Conservation (phyloP, 2,797 vertebrate species). For the Muscicapa comitata region DNA sequence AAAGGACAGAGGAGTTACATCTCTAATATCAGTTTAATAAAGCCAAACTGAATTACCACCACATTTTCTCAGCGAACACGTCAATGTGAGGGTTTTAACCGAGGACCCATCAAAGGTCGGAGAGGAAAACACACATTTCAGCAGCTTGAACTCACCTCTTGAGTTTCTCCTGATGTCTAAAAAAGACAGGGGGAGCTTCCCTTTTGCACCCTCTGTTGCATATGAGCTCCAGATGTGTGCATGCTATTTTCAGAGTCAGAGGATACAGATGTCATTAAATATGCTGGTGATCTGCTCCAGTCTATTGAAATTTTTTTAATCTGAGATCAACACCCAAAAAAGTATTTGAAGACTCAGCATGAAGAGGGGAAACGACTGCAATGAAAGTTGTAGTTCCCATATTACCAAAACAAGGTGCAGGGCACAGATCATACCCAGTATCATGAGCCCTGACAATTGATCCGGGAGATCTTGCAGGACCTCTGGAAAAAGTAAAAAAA, state of each 20-base stretch:
- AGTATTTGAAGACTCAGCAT: constrained; percentile 55
- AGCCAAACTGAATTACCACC: not conserved
- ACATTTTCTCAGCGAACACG: not conserved
- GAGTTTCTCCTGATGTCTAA: constrained; percentile 16
- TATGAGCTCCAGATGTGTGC: constrained; percentile 52
- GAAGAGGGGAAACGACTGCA: constrained; percentile 24
- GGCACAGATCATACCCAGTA: not conserved
- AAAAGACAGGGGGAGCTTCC: not conserved
- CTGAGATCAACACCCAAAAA: constrained; percentile 48
- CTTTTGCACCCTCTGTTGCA: not conserved
- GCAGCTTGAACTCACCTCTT: not conserved
- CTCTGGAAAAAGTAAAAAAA: not conserved
- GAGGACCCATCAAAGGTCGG: not conserved
- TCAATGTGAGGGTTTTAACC: not conserved
- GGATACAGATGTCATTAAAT: constrained; percentile 61
- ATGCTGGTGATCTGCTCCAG: constrained; percentile 38
- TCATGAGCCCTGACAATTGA: not conserved
- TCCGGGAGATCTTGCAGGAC: not conserved
- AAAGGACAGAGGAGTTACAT: not conserved
- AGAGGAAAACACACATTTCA: constrained; percentile 1
- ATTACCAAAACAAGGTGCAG: constrained; percentile 26
- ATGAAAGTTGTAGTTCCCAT: not conserved
- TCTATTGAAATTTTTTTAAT: constrained; percentile 38
- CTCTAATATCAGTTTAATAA: not conserved
- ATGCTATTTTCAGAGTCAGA: constrained; percentile 48